Evolutionary conservation across 2,888 invertebrate genomes (phyloP), one percentile per base, ranked within the genome.

Genomic region (Melolontha melolontha): DNA sequence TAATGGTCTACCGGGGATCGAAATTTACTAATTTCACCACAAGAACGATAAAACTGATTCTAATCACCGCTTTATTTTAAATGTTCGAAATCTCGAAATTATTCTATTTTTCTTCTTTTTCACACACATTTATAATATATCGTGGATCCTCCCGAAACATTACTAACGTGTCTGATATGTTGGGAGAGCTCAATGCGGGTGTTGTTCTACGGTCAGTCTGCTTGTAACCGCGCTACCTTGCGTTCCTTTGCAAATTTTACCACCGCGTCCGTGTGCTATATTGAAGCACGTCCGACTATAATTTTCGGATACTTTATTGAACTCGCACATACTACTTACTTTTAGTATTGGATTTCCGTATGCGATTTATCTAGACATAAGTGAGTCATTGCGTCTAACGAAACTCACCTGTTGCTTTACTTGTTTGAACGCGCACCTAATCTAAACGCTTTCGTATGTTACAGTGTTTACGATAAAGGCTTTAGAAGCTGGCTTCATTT

Each of bases 111-210:
- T 42, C 8, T 44, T 41, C 27, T 27, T 6, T n/a, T 42, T 27
- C 57, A 57, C 27, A 42, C 41, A 55, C 22, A 59, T 27, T 29
- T 39, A 50, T 54, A 54, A 39, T 8, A 59, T 22, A 47, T 44
- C 12, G 41, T 59, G 75, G 74, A 77, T 72, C 73, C 72, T 70
- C 68, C 75, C 73, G 74, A 75, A 75, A 73, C 73, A 75, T 74
- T 74, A 76, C 72, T 72, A 74, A 73, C 72, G 74, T 73, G 72
- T 71, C 72, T 71, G 75, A 75, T 73, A 72, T 73, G 74, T 74
- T 74, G 72, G 73, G 75, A 75, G 75, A 77, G 73, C 74, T 75
- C 74, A 75, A 76, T 75, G 75, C 76, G 75, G 75, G 75, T 75
- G 73, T 71, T 74, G 73, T 44, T 52, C 54, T 66, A 70, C 70